phyloP scores from a whole-genome alignment of 1,140 invertebrate genomes.

The Drosophila lowei region DNA sequence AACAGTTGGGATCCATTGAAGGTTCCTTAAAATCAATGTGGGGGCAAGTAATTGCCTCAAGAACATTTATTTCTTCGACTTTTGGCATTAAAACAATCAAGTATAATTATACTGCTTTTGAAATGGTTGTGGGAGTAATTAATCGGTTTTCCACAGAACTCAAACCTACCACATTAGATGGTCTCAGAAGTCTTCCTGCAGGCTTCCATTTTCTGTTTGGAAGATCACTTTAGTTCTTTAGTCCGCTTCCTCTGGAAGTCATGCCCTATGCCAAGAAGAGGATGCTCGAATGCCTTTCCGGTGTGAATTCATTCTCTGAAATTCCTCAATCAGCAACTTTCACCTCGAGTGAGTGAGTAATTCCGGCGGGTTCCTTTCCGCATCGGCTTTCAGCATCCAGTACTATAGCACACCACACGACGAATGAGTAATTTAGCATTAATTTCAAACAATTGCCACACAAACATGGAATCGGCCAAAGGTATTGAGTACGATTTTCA shows the following conservation, averaged over 20 bases:
- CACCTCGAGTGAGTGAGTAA: constrained; percentile 51
- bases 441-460: constrained; percentile 57
- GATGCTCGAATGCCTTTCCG: constrained; percentile 18
- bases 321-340: constrained; percentile 35
- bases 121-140: constrained; percentile 24
- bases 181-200: constrained; percentile 1
- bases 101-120: not conserved
- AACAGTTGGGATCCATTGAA: not conserved
- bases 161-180: not conserved
- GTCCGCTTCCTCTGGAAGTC: not conserved
- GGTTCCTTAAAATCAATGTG: not conserved
- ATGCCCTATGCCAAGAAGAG: not conserved
- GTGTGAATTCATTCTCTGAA: constrained; percentile 27
- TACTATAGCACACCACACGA: constrained; percentile 21
- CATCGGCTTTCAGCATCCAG: constrained; percentile 14
- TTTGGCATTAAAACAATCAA: too few species aligned
- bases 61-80: too few species aligned
- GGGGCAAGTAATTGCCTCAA: too few species aligned
- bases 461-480: constrained; percentile 6
- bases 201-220: not conserved
- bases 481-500: constrained; percentile 36
- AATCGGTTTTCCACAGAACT: constrained; percentile 3
- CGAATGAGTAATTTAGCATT: constrained; percentile 62
- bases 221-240: too few species aligned
- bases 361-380: constrained; percentile 26